Conservation (phyloP, 2,797 vertebrate species). For the Phataginus tetradactyla region DNA sequence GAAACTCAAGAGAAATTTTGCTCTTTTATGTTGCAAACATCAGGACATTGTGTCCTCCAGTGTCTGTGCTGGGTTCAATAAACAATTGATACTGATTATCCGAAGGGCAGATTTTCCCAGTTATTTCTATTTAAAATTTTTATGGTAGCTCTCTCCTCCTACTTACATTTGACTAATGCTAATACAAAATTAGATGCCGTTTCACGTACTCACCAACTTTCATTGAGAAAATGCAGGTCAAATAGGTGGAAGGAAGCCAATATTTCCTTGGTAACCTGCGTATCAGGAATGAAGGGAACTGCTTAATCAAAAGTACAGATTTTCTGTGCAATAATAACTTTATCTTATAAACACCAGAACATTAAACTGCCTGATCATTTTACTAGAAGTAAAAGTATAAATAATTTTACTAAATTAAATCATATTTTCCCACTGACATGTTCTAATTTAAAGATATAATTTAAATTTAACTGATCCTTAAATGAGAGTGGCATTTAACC, state of each 20-base stretch:
- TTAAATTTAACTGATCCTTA: slow-evolving; percentile 8
- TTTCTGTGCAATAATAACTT: slow-evolving; percentile 17
- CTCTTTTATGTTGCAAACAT: slow-evolving; percentile 22
- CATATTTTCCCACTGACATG: background rate
- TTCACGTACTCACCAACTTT: slow-evolving; percentile 66
- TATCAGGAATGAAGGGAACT: slow-evolving; percentile 56
- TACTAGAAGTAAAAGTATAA: background rate
- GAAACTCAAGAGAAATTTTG: slow-evolving; percentile 28
- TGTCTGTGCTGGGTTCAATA: slow-evolving; percentile 29
- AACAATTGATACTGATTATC: background rate
- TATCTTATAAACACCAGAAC: slow-evolving; percentile 38
- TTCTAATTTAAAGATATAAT: slow-evolving; percentile 23
- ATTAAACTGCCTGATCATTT: slow-evolving; percentile 11
- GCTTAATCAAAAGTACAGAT: slow-evolving; percentile 64
- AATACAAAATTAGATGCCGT: slow-evolving; percentile 55
- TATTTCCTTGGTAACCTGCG: slow-evolving; percentile 47
- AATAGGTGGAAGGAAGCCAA: slow-evolving; percentile 37
- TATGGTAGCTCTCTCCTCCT: background rate
- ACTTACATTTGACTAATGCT: slow-evolving; percentile 58
- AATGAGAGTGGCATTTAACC: background rate
- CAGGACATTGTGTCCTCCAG: background rate
- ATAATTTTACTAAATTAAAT: slow-evolving; percentile 46
- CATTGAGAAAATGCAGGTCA: slow-evolving; percentile 54
- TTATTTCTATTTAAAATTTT: slow-evolving; percentile 39
- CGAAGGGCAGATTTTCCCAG: slow-evolving; percentile 14